Base-by-base conservation (phyloP, 1,140 invertebrate genomes). In the Chironomus striatipennis region DNA sequence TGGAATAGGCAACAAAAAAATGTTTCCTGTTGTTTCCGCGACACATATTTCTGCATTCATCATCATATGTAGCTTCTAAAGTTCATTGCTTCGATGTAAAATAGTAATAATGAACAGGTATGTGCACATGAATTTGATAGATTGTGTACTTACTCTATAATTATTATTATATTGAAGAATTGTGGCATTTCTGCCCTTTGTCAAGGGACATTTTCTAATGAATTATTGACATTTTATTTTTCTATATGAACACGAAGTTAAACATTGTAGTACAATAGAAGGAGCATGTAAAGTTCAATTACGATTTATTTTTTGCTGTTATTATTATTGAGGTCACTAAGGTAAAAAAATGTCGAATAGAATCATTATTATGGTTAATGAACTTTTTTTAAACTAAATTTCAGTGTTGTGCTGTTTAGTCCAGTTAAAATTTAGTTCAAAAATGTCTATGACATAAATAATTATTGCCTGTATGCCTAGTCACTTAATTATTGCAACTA, bases 251-350 rank as follows among this genome's bases (percentile, higher is more conserved):
- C 24, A 34, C 24, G 24, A 2, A 34, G 24, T 34, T 34, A 5
- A 34, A 34, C 24, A 34, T 34, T 34, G 24, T 34, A 34, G 1
- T 34, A 34, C 24, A 34, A 34, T 34, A 34, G 5, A 34, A 34
- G 24, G 24, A 34, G 24, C 24, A 34, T 34, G 24, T 34, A 34
- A 34, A 34, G 24, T 34, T 34, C 24, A 34, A 34, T 34, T 34
- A 34, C 24, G 5, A 34, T 2, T 34, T 2, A 34, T 34, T 34
- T 34, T 34, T 34, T 34, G 24, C 24, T 34, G 12, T 15, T 57
- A 57, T n/a, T 15, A 10, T 57, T 57, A 57, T 57, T 57, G 47
- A 57, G 47, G 47, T 57, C 47, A 57, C 47, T 57, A 57, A 57
- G 47, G n/a, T n/a, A n/a, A 1, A 57, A 57, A n/a, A 57, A 57